Percentiles rank a stretch among this genome's conserved stretches.
Conservation (phyloP, 2,113 vertebrate species). For the Engraulis encrasicolus region DNA sequence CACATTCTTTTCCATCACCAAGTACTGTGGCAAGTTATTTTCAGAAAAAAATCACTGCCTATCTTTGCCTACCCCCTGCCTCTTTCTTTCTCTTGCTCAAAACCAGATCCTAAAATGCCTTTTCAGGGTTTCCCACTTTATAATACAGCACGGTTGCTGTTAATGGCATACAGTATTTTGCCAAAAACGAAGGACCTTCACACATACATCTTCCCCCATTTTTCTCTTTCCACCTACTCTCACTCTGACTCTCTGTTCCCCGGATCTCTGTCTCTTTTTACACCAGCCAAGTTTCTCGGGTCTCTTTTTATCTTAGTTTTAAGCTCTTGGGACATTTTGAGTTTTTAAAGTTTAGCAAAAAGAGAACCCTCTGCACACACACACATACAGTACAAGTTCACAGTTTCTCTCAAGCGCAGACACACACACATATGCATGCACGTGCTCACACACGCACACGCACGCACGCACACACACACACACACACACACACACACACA, state of each 20-base stretch:
- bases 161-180: background rate
- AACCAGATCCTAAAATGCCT: background rate
- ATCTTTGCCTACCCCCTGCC: background rate
- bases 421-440: background rate
- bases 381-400: background rate
- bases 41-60: background rate
- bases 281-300: slow-evolving; percentile 3
- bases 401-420: background rate
- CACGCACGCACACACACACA: background rate
- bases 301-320: slow-evolving; percentile 34
- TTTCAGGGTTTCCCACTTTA: background rate
- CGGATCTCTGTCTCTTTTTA: slow-evolving; percentile 13
- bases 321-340: slow-evolving; percentile 38
- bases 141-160: background rate
- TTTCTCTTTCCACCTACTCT: background rate
- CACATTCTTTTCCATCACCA: background rate
- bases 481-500: background rate
- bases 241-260: background rate
- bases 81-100: background rate
- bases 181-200: background rate
- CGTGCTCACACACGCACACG: background rate
- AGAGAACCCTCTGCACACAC: background rate
- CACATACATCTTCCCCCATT: background rate
- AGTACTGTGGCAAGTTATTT: background rate
- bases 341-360: background rate